Evolutionary conservation across 2,113 vertebrate species (phyloP), one percentile per base, ranked within the genome.

Genomic region (Asarcornis scutulata): DNA sequence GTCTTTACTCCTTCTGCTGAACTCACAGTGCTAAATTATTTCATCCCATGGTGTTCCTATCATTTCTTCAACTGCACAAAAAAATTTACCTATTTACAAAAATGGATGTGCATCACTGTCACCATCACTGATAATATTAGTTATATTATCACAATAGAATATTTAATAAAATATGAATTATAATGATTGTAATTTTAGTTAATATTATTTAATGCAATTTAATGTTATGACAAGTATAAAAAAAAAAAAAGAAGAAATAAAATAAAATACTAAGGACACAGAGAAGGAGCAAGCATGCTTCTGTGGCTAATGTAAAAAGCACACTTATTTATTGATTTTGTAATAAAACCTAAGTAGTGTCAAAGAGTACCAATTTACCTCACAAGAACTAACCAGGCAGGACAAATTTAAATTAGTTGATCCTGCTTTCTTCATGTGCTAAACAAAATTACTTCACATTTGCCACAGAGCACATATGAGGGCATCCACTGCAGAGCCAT

Each of bases 281-380:
- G 62, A 78, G 58, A 73, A 92, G 73, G 52, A 75, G 8, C 22
- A 84, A 89, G 81, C 42, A 40, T 3, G 22, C 38, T 82, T n/a
- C 29, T 86, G 59, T 75, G 60, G 64, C 26, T 93, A 60, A 91
- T 72, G 52, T 27, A 34, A 86, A 94, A 31, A 7, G 58, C 13
- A 38, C 11, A n/a, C 42, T 84, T 63, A 36, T 32, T 46, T 93
- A 79, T 48, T 86, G 83, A 88, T 93, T 93, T 93, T 42, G 64
- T 66, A 93, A 91, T 91, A 76, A 88, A 91, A 88, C 68, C 79
- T 40, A 83, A 91, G 66, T 14, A 26, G n/a, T 56, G 17, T 55
- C 56, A 71, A 91, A 87, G 13, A 79, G 42, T 72, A 83, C 25
- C 62, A 44, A 86, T 88, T 90, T 83, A 50, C 76, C 40, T 92